These are phyloP conservation scores for Lasioglossum morio DNA, from an alignment of 2,888 invertebrate species.

Conservation along the genomic window DNA sequence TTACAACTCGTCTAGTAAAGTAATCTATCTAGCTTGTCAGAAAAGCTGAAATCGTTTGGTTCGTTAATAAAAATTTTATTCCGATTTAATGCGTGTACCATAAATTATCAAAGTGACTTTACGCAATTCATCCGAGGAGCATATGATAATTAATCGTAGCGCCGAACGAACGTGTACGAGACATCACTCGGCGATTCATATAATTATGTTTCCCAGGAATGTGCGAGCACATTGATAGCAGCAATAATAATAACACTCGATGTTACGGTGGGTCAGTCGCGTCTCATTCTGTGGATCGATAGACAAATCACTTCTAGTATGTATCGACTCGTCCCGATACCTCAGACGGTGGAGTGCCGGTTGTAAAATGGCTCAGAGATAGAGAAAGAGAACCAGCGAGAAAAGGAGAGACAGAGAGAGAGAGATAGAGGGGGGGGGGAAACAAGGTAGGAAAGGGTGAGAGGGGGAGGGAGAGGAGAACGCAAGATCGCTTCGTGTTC, in stretches of 20 bases:
- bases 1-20: background rate
- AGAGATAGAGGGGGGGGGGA: background rate
- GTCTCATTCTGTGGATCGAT: background rate
- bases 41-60: background rate
- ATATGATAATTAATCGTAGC: background rate
- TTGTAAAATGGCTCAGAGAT: constrained; percentile 13
- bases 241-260: background rate
- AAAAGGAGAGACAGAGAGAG: background rate
- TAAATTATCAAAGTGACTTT: background rate
- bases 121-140: too few species aligned
- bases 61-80: background rate
- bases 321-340: background rate
- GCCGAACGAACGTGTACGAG: background rate
- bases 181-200: background rate
- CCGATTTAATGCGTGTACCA: background rate
- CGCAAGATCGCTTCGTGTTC: constrained; percentile 27
- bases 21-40: background rate
- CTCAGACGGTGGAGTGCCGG: background rate
- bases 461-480: background rate
- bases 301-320: constrained; percentile 10
- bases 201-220: background rate
- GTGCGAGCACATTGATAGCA: background rate
- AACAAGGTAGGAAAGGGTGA: background rate
- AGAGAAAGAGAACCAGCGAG: background rate
- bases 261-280: background rate